Base-by-base conservation (phyloP, 2,113 vertebrate genomes). In the Podarcis muralis region DNA sequence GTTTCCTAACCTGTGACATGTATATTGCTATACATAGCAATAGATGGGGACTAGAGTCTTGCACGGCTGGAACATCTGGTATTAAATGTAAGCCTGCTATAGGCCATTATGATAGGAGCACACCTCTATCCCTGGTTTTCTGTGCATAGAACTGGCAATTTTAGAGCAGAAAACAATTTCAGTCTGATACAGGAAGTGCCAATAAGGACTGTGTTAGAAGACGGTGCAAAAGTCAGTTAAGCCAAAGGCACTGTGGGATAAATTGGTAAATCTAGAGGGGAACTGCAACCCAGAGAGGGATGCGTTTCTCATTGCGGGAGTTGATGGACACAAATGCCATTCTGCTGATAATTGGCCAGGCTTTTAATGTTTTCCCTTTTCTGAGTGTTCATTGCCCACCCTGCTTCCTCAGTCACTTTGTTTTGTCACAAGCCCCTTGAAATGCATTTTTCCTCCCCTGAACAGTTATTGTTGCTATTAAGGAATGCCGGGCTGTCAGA, bases 401-500 rank as follows among this genome's bases (percentile, higher is more conserved):
- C 16, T 25, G 40, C 25, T 32, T 30, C 12, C 20, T 9, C 8
- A 15, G 18, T 74, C 79, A 65, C 43, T 81, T 81, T 87, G 35
- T 62, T 82, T 81, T 81, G 69, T 74, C 79, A 82, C 35, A 72
- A n/a, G 53, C 25, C 9, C 32, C 69, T 87, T 82, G 35, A 87
- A 40, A n/a, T 81, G 69, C 84, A 37, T 53, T 69, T 53, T 79
- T 11, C 30, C 68, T 8, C 48, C 9, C 40, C 13, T 27, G 48
- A 59, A 62, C 13, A 32, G 23, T 81, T 37, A 75, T 59, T 59
- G 71, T 85, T 27, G 69, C 68, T 87, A 72, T 81, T 87, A 81
- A 13, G 20, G 30, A 85, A 87, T 22, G 25, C 66, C 2, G 53
- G 66, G 65, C 48, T 30, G 77, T 72, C 77, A 59, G 66, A 69